These are phyloP conservation scores for Limnephilus lunatus DNA, from an alignment of 2,888 invertebrate species.

Conservation along the genomic window DNA sequence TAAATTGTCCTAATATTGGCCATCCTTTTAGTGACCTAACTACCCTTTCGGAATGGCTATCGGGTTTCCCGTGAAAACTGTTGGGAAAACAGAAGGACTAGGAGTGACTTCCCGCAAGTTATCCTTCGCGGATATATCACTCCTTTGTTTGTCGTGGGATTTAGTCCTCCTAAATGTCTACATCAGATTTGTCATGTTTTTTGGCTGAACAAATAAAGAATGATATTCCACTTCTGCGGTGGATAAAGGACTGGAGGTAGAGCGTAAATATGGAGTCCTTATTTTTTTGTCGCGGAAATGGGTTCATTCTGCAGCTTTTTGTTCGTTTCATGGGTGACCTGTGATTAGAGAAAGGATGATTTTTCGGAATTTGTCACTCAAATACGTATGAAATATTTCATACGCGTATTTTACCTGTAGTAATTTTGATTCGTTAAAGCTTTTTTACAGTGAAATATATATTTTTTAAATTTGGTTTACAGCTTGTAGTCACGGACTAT, in stretches of 20 bases:
- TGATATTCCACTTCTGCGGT: conserved; percentile 35
- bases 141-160: conserved; percentile 22
- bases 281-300: background rate
- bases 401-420: background rate
- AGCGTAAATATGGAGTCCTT: conserved; percentile 16
- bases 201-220: conserved; percentile 37
- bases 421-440: background rate
- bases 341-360: background rate
- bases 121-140: background rate
- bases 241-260: conserved; percentile 18
- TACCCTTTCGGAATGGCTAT: background rate
- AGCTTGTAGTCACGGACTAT: too few species aligned
- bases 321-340: background rate
- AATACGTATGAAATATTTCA: background rate
- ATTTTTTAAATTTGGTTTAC: too few species aligned
- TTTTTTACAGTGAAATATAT: too few species aligned
- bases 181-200: conserved; percentile 49
- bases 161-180: conserved; percentile 14
- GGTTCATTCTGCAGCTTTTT: background rate
- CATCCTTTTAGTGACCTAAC: conserved; percentile 20
- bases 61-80: background rate
- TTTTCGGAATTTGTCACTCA: background rate
- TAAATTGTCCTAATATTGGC: background rate
- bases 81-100: background rate
- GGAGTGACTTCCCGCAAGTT: conserved; percentile 7